A percentile compares a stretch with the other conserved stretches of the same genome.
Evolutionary conservation across 1,140 invertebrate species (phyloP).

Genomic region (Meloidogyne chitwoodi): DNA sequence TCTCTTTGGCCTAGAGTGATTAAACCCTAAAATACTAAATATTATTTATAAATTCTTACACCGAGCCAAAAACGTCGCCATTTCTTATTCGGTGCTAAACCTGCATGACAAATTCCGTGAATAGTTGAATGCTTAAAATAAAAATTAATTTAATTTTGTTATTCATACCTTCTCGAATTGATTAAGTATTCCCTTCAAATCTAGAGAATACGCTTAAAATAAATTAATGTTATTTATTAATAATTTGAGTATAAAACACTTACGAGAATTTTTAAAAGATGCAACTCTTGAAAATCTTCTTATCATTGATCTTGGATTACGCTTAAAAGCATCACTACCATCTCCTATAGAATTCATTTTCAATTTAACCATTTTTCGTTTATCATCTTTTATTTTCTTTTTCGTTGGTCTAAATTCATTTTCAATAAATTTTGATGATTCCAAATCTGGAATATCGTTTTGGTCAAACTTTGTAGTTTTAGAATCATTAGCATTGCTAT

Average conservation of each 20-base stretch:
- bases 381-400: not conserved
- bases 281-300: constrained; percentile 7
- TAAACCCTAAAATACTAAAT: too few species aligned
- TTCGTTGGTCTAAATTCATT: not conserved
- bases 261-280: constrained; percentile 15
- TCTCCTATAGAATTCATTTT: not conserved
- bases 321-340: not conserved
- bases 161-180: constrained; percentile 6
- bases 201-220: not conserved
- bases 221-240: not conserved
- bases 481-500: not conserved
- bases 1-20: too few species aligned
- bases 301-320: constrained; percentile 4
- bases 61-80: constrained; percentile 44
- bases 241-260: not conserved
- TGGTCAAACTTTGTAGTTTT: not conserved
- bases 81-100: constrained; percentile 35
- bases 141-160: not conserved
- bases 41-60: not conserved
- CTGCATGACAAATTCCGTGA: constrained; percentile 55
- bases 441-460: not conserved
- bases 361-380: not conserved
- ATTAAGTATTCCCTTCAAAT: constrained; percentile 15
- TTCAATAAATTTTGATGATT: not conserved
- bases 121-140: constrained; percentile 42